Percentiles rank a stretch among this genome's conserved stretches.
phyloP scores from a whole-genome alignment of 2,797 vertebrate genomes.

The Cyclopterus lumpus region DNA sequence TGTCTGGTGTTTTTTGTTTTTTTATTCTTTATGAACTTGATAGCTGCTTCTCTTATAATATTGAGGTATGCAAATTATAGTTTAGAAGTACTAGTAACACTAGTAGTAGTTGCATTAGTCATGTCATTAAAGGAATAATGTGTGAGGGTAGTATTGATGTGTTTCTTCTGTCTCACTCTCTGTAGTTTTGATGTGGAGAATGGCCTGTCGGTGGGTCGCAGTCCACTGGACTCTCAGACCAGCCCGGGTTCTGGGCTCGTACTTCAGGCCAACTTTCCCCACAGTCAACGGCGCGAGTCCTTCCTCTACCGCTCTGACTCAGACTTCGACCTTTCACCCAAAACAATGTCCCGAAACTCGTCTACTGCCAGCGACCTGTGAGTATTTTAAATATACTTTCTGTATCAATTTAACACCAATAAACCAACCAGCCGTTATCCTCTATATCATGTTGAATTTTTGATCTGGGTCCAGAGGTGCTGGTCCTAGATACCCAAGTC shows the following conservation, averaged over 20 bases:
- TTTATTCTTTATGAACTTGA: not conserved
- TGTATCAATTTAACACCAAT: not conserved
- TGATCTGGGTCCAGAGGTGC: not conserved
- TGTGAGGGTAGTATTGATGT: not conserved
- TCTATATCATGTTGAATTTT: not conserved
- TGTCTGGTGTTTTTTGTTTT: not conserved
- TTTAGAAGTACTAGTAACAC: not conserved
- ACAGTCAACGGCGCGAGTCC: slow-evolving; percentile 93
- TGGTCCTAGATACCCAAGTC: not conserved
- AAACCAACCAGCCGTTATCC: not conserved
- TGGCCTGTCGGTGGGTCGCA: slow-evolving; percentile 87
- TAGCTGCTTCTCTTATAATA: not conserved
- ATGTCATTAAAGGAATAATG: not conserved
- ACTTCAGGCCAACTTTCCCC: slow-evolving; percentile 86
- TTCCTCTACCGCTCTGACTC: slow-evolving; percentile 97
- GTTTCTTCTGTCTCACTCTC: slow-evolving; percentile 16
- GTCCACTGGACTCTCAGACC: slow-evolving; percentile 87
- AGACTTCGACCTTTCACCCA: slow-evolving; percentile 93
- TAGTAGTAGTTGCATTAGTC: not conserved
- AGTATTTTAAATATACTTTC: slow-evolving; percentile 68
- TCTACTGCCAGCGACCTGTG: slow-evolving; percentile 93
- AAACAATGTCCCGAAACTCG: slow-evolving; percentile 93
- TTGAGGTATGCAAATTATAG: slow-evolving; percentile 1
- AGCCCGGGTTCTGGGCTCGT: slow-evolving; percentile 88
- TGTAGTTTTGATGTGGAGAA: slow-evolving; percentile 94